Evolutionary conservation across 2,113 vertebrate species (phyloP).

Genomic region (Eulacestoma nigropectus): DNA sequence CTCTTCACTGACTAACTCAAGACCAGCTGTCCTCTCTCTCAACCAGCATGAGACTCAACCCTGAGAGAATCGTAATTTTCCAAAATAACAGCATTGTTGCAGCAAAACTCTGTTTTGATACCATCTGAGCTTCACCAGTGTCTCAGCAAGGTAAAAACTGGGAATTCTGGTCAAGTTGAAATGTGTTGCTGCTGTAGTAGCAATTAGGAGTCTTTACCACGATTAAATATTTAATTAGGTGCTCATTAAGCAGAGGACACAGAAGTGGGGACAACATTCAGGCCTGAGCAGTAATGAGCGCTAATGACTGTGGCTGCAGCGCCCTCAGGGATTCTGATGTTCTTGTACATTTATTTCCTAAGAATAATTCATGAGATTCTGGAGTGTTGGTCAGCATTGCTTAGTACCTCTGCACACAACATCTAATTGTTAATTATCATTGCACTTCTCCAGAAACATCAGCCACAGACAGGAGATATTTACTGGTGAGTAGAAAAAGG

Average conservation of each 20-base stretch:
- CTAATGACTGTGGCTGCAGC: neutral
- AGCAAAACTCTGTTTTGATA: conserved; percentile 10
- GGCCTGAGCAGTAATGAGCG: neutral
- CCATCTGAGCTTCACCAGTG: neutral
- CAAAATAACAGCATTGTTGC: neutral
- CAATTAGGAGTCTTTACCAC: neutral
- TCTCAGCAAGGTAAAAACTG: conserved; percentile 8
- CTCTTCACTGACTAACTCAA: conserved; percentile 12
- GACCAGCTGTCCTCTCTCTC: conserved; percentile 43
- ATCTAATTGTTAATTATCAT: neutral
- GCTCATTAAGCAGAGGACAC: neutral
- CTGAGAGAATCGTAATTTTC: neutral
- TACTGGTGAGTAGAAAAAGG: neutral
- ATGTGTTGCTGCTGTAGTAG: neutral
- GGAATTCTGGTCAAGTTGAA: neutral
- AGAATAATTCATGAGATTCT: conserved; percentile 14
- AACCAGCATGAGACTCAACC: conserved; percentile 21
- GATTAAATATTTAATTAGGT: conserved; percentile 32
- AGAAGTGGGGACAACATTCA: neutral
- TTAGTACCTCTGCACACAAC: neutral
- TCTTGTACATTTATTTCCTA: neutral
- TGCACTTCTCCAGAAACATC: neutral
- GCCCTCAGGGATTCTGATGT: neutral
- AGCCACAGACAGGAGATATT: neutral
- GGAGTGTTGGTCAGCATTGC: neutral